Percentiles rank a stretch among this genome's conserved stretches.
phyloP scores from a whole-genome alignment of 2,888 invertebrate species.

The Hirtodrosophila duncani region DNA sequence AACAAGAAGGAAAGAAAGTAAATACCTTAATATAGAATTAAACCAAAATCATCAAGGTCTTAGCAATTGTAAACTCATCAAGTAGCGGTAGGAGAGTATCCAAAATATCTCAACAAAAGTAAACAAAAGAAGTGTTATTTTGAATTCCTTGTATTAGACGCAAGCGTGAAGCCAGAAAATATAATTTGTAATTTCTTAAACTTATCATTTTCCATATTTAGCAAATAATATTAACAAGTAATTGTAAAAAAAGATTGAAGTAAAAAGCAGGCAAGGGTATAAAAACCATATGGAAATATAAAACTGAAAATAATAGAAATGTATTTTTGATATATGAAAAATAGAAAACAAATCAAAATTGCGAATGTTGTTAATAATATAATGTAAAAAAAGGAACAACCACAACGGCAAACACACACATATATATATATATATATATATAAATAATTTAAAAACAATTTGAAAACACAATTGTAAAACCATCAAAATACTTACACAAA shows the following conservation, averaged over 20 bases:
- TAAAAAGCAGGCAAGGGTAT: constrained; percentile 25
- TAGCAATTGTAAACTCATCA: constrained; percentile 61
- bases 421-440: constrained; percentile 12
- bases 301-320: constrained; percentile 28
- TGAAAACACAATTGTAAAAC: too few species aligned
- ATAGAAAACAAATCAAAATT: constrained; percentile 10
- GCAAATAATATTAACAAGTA: constrained; percentile 6
- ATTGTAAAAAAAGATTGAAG: constrained; percentile 37
- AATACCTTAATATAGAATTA: constrained; percentile 61
- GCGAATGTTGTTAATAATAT: constrained; percentile 46
- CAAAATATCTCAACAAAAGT: neutral
- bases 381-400: constrained; percentile 12
- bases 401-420: constrained; percentile 8
- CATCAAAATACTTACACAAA: too few species aligned
- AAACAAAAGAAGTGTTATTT: constrained; percentile 1
- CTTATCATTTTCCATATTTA: too few species aligned
- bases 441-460: neutral
- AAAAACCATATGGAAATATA: constrained; percentile 19
- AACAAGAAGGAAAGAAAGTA: constrained; percentile 16
- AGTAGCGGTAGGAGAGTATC: constrained; percentile 26
- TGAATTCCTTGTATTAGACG: too few species aligned
- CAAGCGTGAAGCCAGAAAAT: neutral
- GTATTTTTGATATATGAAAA: constrained; percentile 59
- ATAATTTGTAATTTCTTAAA: constrained; percentile 10
- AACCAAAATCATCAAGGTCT: constrained; percentile 64